Base-by-base conservation (phyloP, 2,888 invertebrate species). In the Spilarctia lutea region DNA sequence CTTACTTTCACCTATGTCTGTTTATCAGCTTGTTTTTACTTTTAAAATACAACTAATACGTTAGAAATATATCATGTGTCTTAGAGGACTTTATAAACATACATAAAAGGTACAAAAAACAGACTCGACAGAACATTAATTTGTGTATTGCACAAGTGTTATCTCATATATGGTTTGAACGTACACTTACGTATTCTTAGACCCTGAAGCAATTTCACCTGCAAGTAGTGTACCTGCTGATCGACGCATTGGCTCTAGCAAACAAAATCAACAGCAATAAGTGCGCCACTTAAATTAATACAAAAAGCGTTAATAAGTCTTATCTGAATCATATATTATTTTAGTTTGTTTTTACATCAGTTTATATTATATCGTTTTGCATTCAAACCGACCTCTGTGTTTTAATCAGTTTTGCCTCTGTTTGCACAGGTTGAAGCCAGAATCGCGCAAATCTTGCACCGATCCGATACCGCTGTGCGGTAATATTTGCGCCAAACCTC, bases 401-500 rank as follows among this genome's bases (percentile, higher is more conserved):
- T 16, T 66, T 39, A n/a, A 42, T n/a, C 18, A 30, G 24, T 39
- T 1, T 3, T 45, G 33, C 39, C 13, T 56, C 20, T 56, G 42
- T 67, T 18, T 56, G 16, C 42, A 24, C n/a, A 68, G 95, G 78
- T 81, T 95, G 39, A 87, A 90, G 10, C 89, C 89, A 63, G 93
- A 96, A 45, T 90, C 92, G 52, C 96, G 99, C 77, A 96, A 94
- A 70, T 96, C 96, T 16, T 99, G 99, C 91, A 94, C 97, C 11
- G 98, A 99, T 91, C 97, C 98, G 0, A 97, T 99, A 81, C 98
- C 98, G 0, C 96, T 97, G 60, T 99, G 99, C 92, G 97, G 97
- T 68, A 97, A 96, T 87, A 94, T 96, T 73, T 97, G 97, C 87
- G 95, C 96, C 68, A 97, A 97, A 87, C 94, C 96, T 2, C 92